phyloP scores from a whole-genome alignment of 1,140 invertebrate genomes.

The Meloidogyne floridensis region DNA sequence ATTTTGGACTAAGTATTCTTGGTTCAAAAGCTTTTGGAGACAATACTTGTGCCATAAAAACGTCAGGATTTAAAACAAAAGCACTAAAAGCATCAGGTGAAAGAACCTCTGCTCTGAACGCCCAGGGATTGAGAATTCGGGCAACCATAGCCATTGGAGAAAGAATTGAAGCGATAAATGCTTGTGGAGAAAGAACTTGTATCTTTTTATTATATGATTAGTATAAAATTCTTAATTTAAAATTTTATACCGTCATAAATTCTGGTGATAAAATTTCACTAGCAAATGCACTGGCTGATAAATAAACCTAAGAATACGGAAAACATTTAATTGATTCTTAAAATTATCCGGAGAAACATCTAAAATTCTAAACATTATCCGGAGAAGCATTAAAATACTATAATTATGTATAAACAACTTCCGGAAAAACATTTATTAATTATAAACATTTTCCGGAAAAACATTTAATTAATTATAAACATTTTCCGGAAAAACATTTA shows the following conservation, averaged over 20 bases:
- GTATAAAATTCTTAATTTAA: background rate
- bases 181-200: constrained; percentile 32
- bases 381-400: too few species aligned
- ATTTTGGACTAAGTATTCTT: background rate
- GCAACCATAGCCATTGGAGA: constrained; percentile 33
- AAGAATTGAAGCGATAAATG: constrained; percentile 38
- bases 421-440: too few species aligned
- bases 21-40: constrained; percentile 4
- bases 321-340: background rate
- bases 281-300: constrained; percentile 38
- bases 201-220: background rate
- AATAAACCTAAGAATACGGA: background rate
- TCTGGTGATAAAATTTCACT: constrained; percentile 30
- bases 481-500: too few species aligned
- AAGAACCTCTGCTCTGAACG: constrained; percentile 26
- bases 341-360: too few species aligned
- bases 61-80: constrained; percentile 1
- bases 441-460: too few species aligned
- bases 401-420: too few species aligned
- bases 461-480: too few species aligned
- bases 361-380: too few species aligned
- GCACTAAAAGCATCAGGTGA: constrained; percentile 26
- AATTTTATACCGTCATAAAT: background rate
- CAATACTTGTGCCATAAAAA: constrained; percentile 8
- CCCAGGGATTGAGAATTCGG: constrained; percentile 34